Conservation (phyloP, 2,797 vertebrate genomes). For the Euthynnus affinis region DNA sequence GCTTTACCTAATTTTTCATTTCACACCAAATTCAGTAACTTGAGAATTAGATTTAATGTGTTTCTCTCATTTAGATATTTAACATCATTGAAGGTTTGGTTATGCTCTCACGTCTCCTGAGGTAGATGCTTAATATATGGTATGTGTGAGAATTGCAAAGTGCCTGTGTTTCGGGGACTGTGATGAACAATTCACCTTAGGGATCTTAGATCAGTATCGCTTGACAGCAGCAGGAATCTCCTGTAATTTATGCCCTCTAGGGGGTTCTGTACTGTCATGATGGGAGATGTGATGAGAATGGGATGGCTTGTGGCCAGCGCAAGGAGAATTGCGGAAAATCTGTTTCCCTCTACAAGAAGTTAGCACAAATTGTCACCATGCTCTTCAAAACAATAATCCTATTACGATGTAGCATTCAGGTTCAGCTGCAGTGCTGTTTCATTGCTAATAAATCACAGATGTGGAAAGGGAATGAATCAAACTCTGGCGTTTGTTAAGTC, state of each 20-base stretch:
- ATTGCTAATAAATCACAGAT: conserved; percentile 65
- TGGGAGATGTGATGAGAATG: conserved; percentile 46
- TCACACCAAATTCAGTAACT: conserved; percentile 6
- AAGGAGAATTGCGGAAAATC: conserved; percentile 47
- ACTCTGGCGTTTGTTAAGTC: conserved; percentile 42
- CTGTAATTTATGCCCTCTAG: conserved; percentile 65
- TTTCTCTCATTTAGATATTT: background rate
- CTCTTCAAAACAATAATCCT: conserved; percentile 53
- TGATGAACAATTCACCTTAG: conserved; percentile 46
- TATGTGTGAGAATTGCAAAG: conserved; percentile 22
- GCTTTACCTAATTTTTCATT: background rate
- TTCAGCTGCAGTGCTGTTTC: conserved; percentile 60
- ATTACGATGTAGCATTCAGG: conserved; percentile 42
- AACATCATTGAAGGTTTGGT: background rate
- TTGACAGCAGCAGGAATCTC: conserved; percentile 54
- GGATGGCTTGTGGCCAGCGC: conserved; percentile 38
- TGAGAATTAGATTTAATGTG: background rate
- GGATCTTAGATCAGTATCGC: conserved; percentile 60
- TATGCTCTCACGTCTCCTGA: conserved; percentile 1
- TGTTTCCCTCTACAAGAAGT: conserved; percentile 49
- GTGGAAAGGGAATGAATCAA: conserved; percentile 51
- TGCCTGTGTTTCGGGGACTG: conserved; percentile 23
- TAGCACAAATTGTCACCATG: conserved; percentile 36
- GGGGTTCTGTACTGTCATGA: conserved; percentile 49
- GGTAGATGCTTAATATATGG: conserved; percentile 1